Base-by-base conservation (phyloP, 2,797 vertebrate species). In the Myotis findleyi region DNA sequence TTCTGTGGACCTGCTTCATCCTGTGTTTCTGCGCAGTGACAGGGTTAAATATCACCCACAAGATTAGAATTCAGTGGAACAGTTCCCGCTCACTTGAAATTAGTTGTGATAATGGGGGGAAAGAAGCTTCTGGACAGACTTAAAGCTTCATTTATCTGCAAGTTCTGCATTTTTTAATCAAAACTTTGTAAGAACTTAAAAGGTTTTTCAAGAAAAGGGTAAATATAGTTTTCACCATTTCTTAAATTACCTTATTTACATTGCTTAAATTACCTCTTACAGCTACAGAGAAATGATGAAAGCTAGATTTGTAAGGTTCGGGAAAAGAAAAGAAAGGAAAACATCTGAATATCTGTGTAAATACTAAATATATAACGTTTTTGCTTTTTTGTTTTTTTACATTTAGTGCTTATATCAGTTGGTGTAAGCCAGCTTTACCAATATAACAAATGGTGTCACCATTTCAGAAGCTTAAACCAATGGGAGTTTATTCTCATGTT, bases 91-190 rank as follows among this genome's bases (percentile, higher is more conserved):
- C 27, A 57, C 33, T 69, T 72, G 38, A 93, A 89, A 95, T 94
- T 33, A 76, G n/a, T 90, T 51, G 51, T 68, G 44, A 59, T 53
- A 73, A 44, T 64, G 12, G 36, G 18, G 3, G 69, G 21, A 71
- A 94, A 36, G n/a, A 68, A 87, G 11, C n/a, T 91, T 91, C 30
- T 87, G 75, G 49, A 90, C 2, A 80, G 33, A 84, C 23, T 23
- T 18, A 33, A 92, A 38, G 7, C 3, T 81, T 82, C 38, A 72
- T 79, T 91, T 92, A 73, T 62, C 25, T 53, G 23, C 16, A 84
- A 84, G 21, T 73, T 85, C 18, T 93, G 53, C n/a, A 77, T 38
- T 79, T 94, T 44, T 75, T 0, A 76, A 87, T 59, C 38, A 68
- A 83, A 84, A 51, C 12, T 72, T 89, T 38, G 27, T 30, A 86